Evolutionary conservation across 35 echinoderm and acorn worm genomes (phyloP), one percentile per base, ranked within the genome.

Genomic region (Holothuria glaberrima): DNA sequence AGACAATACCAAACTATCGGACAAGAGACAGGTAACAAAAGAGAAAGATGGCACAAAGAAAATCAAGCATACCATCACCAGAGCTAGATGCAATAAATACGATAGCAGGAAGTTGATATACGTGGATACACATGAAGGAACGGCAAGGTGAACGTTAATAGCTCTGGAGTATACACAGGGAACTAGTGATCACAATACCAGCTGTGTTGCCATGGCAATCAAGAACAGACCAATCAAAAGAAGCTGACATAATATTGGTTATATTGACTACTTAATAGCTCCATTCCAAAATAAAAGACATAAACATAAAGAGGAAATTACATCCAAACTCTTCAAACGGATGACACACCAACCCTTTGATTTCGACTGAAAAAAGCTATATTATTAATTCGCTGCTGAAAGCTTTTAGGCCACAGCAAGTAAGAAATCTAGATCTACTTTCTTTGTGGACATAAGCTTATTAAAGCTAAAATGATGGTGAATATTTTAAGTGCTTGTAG

Each of bases 41-140:
- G 66, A 69, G 66, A 69, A 12, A 69, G 25, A 25, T 26, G 31
- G 66, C 24, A 69, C 22, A 69, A 26, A 33, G 66, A 29, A 69
- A 58, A 48, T 60, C 26, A 28, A 75, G 71, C 57, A 82, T 30
- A 82, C 79, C 79, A 56, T 82, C 79, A 82, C 79, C 79, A 22
- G 48, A 82, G 46, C 46, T 50, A 45, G 31, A 75, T 75, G 71
- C 71, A 75, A 41, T 34, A 75, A 21, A 75, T 75, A 75, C 20
- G 48, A 57, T 22, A 27, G 48, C 44, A 20, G 46, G 25, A 57
- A 29, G 10, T 6, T 30, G 44, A 58, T 82, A 82, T n/a, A 33
- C 7, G 2, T 82, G 79, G 26, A 82, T 82, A 38, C 54, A 82
- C 79, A 82, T 50, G 10, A 33, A 58, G 19, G 21, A 10, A 69